Base-by-base conservation (phyloP, 2,888 invertebrate species). In the Cataglyphis rosenhaueri region DNA sequence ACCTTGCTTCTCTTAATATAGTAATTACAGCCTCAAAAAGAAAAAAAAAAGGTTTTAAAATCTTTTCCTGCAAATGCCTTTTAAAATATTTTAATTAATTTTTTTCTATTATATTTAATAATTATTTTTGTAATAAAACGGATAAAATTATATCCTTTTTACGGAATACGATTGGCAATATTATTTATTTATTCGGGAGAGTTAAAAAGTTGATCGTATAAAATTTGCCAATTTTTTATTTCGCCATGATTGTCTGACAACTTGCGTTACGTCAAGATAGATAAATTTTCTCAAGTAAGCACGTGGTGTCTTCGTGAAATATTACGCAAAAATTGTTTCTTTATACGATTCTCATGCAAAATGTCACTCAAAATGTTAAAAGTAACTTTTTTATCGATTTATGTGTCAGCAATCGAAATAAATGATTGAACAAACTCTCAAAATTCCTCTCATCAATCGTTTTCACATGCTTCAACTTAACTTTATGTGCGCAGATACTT, bases 301-400 rank as follows among this genome's bases (percentile, higher is more conserved):
- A 25, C 21, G 6, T 10, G n/a, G 15, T 32, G 29, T 52, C 25
- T 38, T 65, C 38, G 15, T 5, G 9, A 4, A 62, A 59, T 44
- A 74, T 71, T 52, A 55, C 65, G 41, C n/a, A n/a, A n/a, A 25
- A 55, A 65, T 83, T 65, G 38, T 6, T 48, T 64, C 4, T 21
- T 81, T 62, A 38, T 21, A 64, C 21, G 18, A 55, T 44, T 65
- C 41, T 18, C 32, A 74, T 48, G n/a, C 6, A 65, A 57, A 35
- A n/a, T 3, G 5, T n/a, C 3, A 78, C 32, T 65, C 57, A 64
- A 81, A 32, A 68, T 68, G 52, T 76, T 52, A 18, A 55, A 57
- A 25, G 8, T 48, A 66, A 85, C 75, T 86, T 90, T 92, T 71
- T 92, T 91, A 92, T 92, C 89, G 91, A 92, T 92, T 90, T 83